Evolutionary conservation across 2,888 invertebrate species (phyloP).

Genomic region (Pandemis heparana): DNA sequence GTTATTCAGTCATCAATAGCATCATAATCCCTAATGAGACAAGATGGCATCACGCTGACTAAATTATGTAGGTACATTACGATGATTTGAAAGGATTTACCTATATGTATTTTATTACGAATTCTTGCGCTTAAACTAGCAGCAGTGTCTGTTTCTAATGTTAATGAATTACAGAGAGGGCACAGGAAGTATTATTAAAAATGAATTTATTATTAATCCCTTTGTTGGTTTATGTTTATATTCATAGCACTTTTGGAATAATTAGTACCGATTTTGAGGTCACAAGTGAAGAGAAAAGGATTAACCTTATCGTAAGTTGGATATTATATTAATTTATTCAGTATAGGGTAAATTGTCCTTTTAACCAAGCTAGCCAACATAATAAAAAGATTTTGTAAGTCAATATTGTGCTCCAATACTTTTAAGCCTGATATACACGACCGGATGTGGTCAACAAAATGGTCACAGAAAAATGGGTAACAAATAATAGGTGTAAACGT

Average conservation of each 20-base stretch:
- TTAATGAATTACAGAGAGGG: not conserved
- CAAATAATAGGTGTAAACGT: not conserved
- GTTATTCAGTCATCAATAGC: conserved; percentile 26
- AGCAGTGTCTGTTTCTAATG: not conserved
- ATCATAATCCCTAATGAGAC: conserved; percentile 1
- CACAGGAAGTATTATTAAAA: not conserved
- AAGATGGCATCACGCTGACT: not conserved
- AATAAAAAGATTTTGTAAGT: not conserved
- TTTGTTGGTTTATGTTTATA: conserved; percentile 1
- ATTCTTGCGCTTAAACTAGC: not conserved
- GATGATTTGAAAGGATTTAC: not conserved
- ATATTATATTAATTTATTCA: not conserved
- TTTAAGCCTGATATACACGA: not conserved
- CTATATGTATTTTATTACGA: not conserved
- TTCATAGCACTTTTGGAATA: conserved; percentile 11
- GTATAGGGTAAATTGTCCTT: not conserved
- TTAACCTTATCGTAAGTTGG: conserved; percentile 32
- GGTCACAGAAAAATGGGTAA: not conserved
- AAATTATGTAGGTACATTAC: not conserved
- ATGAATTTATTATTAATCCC: not conserved
- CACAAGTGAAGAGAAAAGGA: conserved; percentile 11
- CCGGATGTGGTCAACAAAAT: not conserved
- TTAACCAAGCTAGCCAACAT: not conserved
- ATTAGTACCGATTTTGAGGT: not conserved
- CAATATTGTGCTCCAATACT: not conserved